These are phyloP conservation scores for Acleris laterana DNA, from an alignment of 2,888 invertebrate species.

Conservation along the genomic window DNA sequence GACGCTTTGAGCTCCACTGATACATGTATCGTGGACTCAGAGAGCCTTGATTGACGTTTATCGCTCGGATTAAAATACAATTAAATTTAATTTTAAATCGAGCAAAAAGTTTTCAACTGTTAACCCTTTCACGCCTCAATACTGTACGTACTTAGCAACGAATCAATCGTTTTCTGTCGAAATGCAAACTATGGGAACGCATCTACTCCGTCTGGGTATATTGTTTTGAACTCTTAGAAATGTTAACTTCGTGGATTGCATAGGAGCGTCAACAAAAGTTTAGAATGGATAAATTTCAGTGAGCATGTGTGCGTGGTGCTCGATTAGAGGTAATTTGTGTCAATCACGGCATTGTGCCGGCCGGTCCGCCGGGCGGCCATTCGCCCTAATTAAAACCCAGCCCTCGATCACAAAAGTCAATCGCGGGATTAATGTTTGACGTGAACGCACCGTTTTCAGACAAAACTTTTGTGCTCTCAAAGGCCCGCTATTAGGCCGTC, in stretches of 20 bases:
- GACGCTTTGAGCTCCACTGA: conserved; percentile 69
- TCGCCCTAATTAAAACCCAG: conserved; percentile 79
- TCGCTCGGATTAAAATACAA: conserved; percentile 83
- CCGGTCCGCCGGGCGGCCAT: conserved; percentile 71
- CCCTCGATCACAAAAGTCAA: conserved; percentile 78
- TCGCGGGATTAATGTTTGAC: conserved; percentile 81
- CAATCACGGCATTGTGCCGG: conserved; percentile 79
- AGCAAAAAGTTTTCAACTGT: conserved; percentile 43
- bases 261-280: conserved; percentile 52
- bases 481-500: conserved; percentile 58
- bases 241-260: conserved; percentile 46
- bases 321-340: conserved; percentile 84
- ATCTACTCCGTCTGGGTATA: background rate
- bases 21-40: conserved; percentile 76
- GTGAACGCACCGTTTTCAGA: conserved; percentile 64
- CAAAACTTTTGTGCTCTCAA: conserved; percentile 60
- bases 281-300: conserved; percentile 58
- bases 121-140: conserved; percentile 33
- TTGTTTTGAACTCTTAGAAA: background rate
- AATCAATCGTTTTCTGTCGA: background rate
- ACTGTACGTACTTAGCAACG: background rate
- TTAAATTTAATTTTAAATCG: conserved; percentile 80
- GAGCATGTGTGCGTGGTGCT: conserved; percentile 60
- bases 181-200: background rate
- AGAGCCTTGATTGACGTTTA: conserved; percentile 82